Evolutionary conservation across 2,888 invertebrate species (phyloP).

Genomic region (Sinotaia quadrata): DNA sequence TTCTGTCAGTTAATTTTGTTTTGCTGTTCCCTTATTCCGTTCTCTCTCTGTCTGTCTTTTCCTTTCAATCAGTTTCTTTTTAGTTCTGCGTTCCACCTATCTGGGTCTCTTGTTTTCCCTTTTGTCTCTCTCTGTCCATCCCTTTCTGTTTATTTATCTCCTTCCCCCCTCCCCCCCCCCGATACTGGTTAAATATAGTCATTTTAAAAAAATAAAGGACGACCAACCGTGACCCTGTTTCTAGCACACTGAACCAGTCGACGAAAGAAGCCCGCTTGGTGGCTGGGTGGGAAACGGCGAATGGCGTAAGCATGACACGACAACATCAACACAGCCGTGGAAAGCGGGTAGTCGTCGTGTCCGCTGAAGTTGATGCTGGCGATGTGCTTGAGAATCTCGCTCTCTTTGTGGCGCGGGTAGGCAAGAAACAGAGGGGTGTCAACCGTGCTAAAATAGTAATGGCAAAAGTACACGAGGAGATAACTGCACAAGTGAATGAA

Average conservation of each 20-base stretch:
- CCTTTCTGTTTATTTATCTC: background rate
- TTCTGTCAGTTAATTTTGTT: background rate
- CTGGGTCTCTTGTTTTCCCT: background rate
- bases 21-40: background rate
- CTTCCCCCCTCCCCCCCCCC: background rate
- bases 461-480: too few species aligned
- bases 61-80: background rate
- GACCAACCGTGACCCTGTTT: slow-evolving; percentile 18
- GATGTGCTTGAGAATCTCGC: slow-evolving; percentile 58
- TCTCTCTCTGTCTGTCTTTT: background rate
- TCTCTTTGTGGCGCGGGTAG: slow-evolving; percentile 56
- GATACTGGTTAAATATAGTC: too few species aligned
- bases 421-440: slow-evolving; percentile 32
- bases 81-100: background rate
- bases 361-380: slow-evolving; percentile 49
- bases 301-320: slow-evolving; percentile 59
- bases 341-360: slow-evolving; percentile 35
- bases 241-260: slow-evolving; percentile 18
- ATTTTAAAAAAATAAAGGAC: too few species aligned
- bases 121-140: background rate
- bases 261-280: slow-evolving; percentile 34
- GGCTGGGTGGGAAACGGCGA: slow-evolving; percentile 49
- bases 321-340: slow-evolving; percentile 54
- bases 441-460: background rate
- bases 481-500: too few species aligned